Evolutionary conservation across 2,888 invertebrate species (phyloP).

Genomic region (Vannuccia rotundouncinata): DNA sequence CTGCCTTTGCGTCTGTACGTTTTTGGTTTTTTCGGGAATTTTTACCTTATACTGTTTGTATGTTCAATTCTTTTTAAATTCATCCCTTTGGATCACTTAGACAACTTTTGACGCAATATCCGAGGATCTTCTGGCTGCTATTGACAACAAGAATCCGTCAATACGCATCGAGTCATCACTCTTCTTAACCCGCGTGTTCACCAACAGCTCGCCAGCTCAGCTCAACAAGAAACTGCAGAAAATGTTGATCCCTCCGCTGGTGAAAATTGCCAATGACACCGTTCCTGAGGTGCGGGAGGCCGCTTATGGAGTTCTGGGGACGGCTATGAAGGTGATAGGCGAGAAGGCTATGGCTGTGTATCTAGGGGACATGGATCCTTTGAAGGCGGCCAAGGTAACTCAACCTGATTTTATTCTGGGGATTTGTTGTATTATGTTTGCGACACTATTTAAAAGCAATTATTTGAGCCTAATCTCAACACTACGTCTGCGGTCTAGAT

Average conservation of each 20-base stretch:
- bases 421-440: too few species aligned
- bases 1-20: slow-evolving; percentile 69
- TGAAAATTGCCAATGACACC: slow-evolving; percentile 63
- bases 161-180: slow-evolving; percentile 61
- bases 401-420: not conserved
- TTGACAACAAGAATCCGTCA: slow-evolving; percentile 62
- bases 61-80: too few species aligned
- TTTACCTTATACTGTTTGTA: not conserved
- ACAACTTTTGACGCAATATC: slow-evolving; percentile 61
- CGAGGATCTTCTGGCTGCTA: slow-evolving; percentile 75
- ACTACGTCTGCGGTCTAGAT: too few species aligned
- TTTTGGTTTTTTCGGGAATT: not conserved
- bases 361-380: slow-evolving; percentile 75
- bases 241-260: slow-evolving; percentile 68
- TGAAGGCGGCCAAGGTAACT: slow-evolving; percentile 78
- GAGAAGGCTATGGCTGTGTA: slow-evolving; percentile 85
- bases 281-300: slow-evolving; percentile 86
- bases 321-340: slow-evolving; percentile 82
- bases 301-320: slow-evolving; percentile 84
- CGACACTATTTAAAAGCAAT: too few species aligned
- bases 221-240: slow-evolving; percentile 84
- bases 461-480: too few species aligned
- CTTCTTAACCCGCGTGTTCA: slow-evolving; percentile 75
- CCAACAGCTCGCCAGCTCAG: slow-evolving; percentile 68
- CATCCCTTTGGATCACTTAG: too few species aligned